Evolutionary conservation across 2,888 invertebrate genomes (phyloP).

Genomic region (Sinopyrophorus schimmeli): DNA sequence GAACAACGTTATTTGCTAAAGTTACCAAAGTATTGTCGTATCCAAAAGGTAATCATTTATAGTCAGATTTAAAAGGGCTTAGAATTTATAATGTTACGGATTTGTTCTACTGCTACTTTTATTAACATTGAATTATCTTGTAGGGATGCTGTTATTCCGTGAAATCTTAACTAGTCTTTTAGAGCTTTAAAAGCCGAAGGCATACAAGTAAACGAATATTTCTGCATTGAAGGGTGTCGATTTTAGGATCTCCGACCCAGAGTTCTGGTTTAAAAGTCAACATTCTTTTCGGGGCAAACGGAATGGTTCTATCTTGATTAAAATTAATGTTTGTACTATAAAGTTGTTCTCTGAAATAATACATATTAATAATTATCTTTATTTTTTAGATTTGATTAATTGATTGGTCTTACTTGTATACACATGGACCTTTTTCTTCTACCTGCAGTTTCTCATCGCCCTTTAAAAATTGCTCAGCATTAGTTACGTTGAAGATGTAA

Average conservation of each 20-base stretch:
- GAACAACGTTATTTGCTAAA: constrained; percentile 70
- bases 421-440: constrained; percentile 77
- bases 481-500: constrained; percentile 82
- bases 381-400: too few relatives aligned
- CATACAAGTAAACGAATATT: constrained; percentile 76
- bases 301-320: constrained; percentile 67
- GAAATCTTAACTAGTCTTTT: constrained; percentile 20
- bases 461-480: constrained; percentile 66
- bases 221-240: constrained; percentile 64
- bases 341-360: constrained; percentile 67
- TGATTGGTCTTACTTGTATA: constrained; percentile 85
- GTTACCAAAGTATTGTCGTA: constrained; percentile 75
- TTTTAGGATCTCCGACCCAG: constrained; percentile 67
- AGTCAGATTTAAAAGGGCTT: constrained; percentile 66
- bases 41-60: constrained; percentile 78
- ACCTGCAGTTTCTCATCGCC: constrained; percentile 70
- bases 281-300: constrained; percentile 63
- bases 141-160: constrained; percentile 64
- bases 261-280: constrained; percentile 65
- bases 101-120: constrained; percentile 63
- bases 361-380: too few relatives aligned
- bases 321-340: constrained; percentile 69
- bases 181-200: too few relatives aligned
- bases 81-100: constrained; percentile 61
- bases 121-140: constrained; percentile 60